Conservation (phyloP, 1,140 invertebrate species). For the Lycorma delicatula region DNA sequence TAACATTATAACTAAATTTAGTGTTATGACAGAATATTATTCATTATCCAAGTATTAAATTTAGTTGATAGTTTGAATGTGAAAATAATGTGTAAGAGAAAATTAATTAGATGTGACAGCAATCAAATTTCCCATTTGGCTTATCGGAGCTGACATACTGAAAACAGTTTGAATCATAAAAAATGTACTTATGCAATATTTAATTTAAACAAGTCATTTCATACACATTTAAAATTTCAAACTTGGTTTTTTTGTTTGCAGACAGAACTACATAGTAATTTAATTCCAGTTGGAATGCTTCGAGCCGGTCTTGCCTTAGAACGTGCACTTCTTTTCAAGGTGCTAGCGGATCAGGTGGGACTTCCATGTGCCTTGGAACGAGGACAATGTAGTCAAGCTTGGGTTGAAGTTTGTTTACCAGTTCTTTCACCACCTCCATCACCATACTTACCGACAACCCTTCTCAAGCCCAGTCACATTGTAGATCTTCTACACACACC, state of each 20-base stretch:
- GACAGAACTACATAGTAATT: constrained; percentile 26
- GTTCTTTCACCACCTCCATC: constrained; percentile 11
- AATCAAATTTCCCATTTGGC: not conserved
- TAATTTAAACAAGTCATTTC: not conserved
- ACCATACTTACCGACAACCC: not conserved
- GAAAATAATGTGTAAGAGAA: no score
- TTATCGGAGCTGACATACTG: not conserved
- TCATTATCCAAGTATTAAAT: no score
- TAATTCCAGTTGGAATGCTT: constrained; percentile 49
- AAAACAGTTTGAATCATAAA: not conserved
- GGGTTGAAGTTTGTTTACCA: constrained; percentile 53
- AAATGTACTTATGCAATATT: not conserved
- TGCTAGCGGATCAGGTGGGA: constrained; percentile 49
- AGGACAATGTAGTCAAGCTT: constrained; percentile 44
- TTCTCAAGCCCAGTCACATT: constrained; percentile 12
- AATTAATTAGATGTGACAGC: not conserved
- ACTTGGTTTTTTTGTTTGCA: not conserved
- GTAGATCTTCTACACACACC: constrained; percentile 14
- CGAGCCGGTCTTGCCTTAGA: constrained; percentile 50
- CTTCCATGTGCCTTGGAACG: constrained; percentile 48
- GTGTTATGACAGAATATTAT: no score
- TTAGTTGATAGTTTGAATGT: no score
- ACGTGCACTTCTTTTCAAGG: constrained; percentile 55
- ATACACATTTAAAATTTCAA: not conserved
- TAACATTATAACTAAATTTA: no score